phyloP scores from a whole-genome alignment of 2,888 invertebrate genomes.

The Deroplatys truncata region DNA sequence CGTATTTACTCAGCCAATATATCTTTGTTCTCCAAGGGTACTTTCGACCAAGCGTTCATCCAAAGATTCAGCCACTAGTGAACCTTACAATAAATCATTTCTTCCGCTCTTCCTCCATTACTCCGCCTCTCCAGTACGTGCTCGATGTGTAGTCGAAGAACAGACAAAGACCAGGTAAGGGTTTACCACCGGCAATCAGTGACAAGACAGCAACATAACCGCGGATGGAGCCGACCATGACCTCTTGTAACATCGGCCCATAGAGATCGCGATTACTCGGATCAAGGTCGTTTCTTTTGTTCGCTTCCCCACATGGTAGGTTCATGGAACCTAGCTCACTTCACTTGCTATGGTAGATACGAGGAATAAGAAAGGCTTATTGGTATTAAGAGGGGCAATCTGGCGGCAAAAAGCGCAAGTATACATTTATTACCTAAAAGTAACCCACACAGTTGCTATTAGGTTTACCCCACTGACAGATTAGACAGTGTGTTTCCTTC shows the following conservation, averaged over 20 bases:
- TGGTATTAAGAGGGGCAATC: no score
- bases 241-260: background rate
- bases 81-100: background rate
- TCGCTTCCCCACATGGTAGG: background rate
- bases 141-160: no score
- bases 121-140: background rate
- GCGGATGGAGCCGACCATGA: background rate
- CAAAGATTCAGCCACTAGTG: background rate
- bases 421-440: no score
- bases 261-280: background rate
- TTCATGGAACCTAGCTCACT: background rate
- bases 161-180: background rate
- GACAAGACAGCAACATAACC: background rate
- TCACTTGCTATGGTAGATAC: background rate
- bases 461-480: no score
- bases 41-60: no score
- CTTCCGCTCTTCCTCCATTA: background rate
- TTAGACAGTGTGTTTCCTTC: no score
- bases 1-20: no score
- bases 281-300: background rate
- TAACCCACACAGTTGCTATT: no score
- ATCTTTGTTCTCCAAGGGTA: no score
- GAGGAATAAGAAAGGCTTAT: no score
- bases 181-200: background rate
- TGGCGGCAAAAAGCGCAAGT: no score